phyloP scores from a whole-genome alignment of 2,797 vertebrate species.

The Poeciliopsis presidionis region DNA sequence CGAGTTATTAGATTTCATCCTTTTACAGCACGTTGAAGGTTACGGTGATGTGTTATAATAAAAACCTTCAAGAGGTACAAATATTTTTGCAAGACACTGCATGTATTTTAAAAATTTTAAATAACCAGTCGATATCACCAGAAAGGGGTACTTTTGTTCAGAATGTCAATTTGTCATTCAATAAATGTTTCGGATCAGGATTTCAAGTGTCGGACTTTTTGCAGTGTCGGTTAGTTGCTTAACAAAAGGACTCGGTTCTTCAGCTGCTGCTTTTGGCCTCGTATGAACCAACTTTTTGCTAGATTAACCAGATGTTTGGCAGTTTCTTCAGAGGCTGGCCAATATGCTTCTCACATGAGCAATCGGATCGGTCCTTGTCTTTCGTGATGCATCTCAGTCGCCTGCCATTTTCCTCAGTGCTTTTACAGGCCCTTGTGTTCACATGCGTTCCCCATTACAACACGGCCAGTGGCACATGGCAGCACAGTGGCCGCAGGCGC shows the following conservation, averaged over 20 bases:
- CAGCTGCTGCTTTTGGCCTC: conserved; percentile 1
- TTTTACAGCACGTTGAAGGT: neutral
- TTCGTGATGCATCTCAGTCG: conserved; percentile 28
- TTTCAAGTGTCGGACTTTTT: neutral
- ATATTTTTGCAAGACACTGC: neutral
- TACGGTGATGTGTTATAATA: neutral
- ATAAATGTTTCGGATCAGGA: neutral
- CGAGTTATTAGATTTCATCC: neutral
- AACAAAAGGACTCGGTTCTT: conserved; percentile 3
- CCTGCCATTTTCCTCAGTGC: conserved; percentile 37
- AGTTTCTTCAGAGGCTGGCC: conserved; percentile 9
- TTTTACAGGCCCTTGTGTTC: conserved; percentile 62
- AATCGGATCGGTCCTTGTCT: conserved; percentile 15
- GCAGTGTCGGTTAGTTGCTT: neutral
- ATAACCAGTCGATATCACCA: neutral
- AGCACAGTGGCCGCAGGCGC: conserved; percentile 69
- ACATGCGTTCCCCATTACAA: conserved; percentile 72
- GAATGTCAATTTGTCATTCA: neutral
- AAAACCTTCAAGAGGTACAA: neutral
- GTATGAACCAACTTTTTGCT: conserved; percentile 15
- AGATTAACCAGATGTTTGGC: conserved; percentile 5
- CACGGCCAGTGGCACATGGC: conserved; percentile 76
- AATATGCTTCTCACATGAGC: conserved; percentile 18
- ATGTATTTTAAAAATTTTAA: neutral
- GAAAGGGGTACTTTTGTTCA: neutral